Evolutionary conservation across 2,888 invertebrate genomes (phyloP), one percentile per base, ranked within the genome.

Genomic region (Cartodere bifasciata): DNA sequence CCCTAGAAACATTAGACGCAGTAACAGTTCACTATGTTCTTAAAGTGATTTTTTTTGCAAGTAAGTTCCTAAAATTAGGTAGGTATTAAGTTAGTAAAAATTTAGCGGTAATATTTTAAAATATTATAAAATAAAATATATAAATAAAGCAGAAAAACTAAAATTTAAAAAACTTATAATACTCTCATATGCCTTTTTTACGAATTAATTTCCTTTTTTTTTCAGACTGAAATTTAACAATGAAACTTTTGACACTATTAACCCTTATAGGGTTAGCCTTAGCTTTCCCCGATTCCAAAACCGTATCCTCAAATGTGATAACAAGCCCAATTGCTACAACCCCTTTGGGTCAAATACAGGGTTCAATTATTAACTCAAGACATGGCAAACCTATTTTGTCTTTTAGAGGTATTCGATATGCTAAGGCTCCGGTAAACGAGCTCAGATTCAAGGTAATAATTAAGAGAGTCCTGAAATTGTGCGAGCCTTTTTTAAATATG

Each of bases 371-470:
- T 11, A 46, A 43, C 16, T 47, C 49, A 16, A 42, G 50, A 24
- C 28, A 46, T 28, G 52, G 49, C 14, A 50, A 48, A 39, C 37
- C 37, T 4, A 53, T 54, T 28, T 49, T 37, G 31, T 36, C 53
- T 6, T 54, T 53, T 29, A 45, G 52, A 29, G 52, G 50, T 4
- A 48, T 53, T 13, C 39, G 46, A 20, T 53, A 53, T 33, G 51
- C 51, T 14, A 47, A 48, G 36, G 34, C 52, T 3, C 52, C 60
- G 1, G 39, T 56, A 2, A 46, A 53, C 12, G 55, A 58, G 15
- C 42, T 59, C 4, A 44, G 59, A 42, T 60, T 60, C 43, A 50
- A 58, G 49, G 59, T 60, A 47, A 44, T 23, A 28, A 25, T 28
- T 28, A 16, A 20, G 4, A 24, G 11, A 30, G 7, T 32, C 11